Evolutionary conservation across 1,140 invertebrate species (phyloP), one percentile per base, ranked within the genome.

Genomic region (Drosophila insularis): DNA sequence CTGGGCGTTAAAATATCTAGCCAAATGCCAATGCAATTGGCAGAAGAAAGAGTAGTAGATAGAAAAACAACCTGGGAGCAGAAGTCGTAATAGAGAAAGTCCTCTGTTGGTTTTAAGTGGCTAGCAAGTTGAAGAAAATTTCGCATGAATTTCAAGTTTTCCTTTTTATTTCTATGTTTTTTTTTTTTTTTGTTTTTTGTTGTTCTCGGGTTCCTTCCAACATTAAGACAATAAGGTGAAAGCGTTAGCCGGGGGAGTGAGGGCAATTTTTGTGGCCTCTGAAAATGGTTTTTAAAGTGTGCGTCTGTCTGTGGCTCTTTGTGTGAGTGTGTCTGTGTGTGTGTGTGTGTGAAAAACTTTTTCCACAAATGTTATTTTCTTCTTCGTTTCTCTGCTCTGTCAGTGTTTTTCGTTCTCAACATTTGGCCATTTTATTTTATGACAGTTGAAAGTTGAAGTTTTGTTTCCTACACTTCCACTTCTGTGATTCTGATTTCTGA

Each of bases 141-240:
- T 77, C 77, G 62, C 77, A 80, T 84, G 77, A 85, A 85, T 77
- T 80, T 85, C 60, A 80, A 80, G 69, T 70, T 71, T 59, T 46
- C 17, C 27, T 27, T 71, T 46, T 53, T 14, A 19, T 53, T 27
- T 13, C 10, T 11, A 63, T 58, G 31, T 31, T 46, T 71, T 74
- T 60, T 58, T 39, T 31, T 46, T 71, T 74, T 60, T 53, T 6
- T 0, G 4, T 6, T 2, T 17, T 17, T 39, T 39, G 19, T 55
- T 55, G 17, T 53, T 19, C 43, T 68, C 14, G 14, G 7, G 7
- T 39, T 17, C 13, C 39, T 17, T 6, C 17, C 19, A 43, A 63
- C 72, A 75, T 75, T 76, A 76, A 76, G 75, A 76, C 73, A 76
- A 76, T 68, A 75, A 66, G 50, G 58, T 14, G 40, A 58, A 27